A percentile compares a stretch with the other conserved stretches of the same genome.
phyloP scores from a whole-genome alignment of 2,797 vertebrate species.

The Diplodus sargus region DNA sequence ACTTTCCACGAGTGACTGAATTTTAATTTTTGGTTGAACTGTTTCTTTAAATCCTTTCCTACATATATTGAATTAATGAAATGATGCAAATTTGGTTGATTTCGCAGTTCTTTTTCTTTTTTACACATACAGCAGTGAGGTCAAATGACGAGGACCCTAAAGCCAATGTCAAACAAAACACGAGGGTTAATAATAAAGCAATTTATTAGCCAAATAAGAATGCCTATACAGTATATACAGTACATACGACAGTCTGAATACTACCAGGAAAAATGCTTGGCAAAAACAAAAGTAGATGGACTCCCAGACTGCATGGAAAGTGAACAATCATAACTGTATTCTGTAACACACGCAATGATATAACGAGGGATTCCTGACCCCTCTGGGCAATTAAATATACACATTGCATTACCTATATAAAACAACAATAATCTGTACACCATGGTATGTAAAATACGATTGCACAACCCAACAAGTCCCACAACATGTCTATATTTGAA shows the following conservation, averaged over 20 bases:
- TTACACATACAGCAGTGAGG: neutral
- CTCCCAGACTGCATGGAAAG: constrained; percentile 77
- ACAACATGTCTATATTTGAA: constrained; percentile 72
- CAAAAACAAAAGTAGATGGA: constrained; percentile 75
- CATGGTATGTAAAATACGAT: constrained; percentile 79
- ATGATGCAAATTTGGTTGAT: neutral
- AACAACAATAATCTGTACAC: constrained; percentile 82
- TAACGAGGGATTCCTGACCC: constrained; percentile 79
- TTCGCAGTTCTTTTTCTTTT: neutral
- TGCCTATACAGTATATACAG: constrained; percentile 86
- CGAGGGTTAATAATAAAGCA: constrained; percentile 77
- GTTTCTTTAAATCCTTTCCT: neutral
- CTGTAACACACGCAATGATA: constrained; percentile 74
- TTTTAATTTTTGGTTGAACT: too few species aligned
- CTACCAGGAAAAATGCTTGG: constrained; percentile 76
- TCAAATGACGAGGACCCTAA: neutral
- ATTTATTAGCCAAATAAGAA: constrained; percentile 86
- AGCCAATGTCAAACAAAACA: constrained; percentile 20
- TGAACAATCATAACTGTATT: constrained; percentile 74
- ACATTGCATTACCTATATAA: constrained; percentile 78
- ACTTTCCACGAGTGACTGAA: too few species aligned
- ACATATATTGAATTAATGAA: neutral
- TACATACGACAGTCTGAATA: constrained; percentile 79
- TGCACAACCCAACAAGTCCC: constrained; percentile 85
- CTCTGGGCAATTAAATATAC: constrained; percentile 79